Conservation (phyloP, 2,888 invertebrate genomes). For the Steinernema hermaphroditum region DNA sequence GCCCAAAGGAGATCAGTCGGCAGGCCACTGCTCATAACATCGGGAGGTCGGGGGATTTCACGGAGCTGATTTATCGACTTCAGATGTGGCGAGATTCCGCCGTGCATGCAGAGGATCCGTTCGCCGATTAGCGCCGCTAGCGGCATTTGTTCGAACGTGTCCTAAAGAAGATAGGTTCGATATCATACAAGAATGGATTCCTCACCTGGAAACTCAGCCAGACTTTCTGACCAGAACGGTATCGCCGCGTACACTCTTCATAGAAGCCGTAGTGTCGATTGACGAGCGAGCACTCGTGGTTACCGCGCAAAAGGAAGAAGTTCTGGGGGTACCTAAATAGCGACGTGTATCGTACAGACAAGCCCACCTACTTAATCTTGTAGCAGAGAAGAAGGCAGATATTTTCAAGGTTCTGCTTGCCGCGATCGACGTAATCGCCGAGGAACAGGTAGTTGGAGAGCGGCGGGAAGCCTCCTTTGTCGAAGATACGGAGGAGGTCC, state of each 20-base stretch:
- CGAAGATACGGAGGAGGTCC: slow-evolving; percentile 57
- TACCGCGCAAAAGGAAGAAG: slow-evolving; percentile 50
- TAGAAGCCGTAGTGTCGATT: slow-evolving; percentile 47
- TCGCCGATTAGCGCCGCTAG: slow-evolving; percentile 44
- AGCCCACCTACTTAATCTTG: slow-evolving; percentile 45
- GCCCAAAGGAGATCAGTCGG: slow-evolving; percentile 55
- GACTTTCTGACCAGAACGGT: slow-evolving; percentile 38
- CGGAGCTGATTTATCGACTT: slow-evolving; percentile 44
- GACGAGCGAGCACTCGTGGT: slow-evolving; percentile 50
- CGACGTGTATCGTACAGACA: too few relatives aligned
- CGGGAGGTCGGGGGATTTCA: slow-evolving; percentile 35
- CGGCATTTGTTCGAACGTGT: slow-evolving; percentile 43
- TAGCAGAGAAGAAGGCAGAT: slow-evolving; percentile 47
- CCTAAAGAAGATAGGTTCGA: too few relatives aligned
- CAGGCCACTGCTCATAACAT: slow-evolving; percentile 38
- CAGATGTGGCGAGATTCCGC: slow-evolving; percentile 52
- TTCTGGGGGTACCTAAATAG: slow-evolving; percentile 47
- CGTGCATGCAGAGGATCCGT: slow-evolving; percentile 58
- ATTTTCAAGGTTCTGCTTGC: slow-evolving; percentile 45
- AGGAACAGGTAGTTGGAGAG: slow-evolving; percentile 52
- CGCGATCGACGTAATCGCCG: slow-evolving; percentile 53
- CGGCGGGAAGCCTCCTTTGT: slow-evolving; percentile 53
- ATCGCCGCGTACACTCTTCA: slow-evolving; percentile 46
- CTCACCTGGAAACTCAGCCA: slow-evolving; percentile 48
- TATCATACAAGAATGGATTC: neutral